Evolutionary conservation across 2,888 invertebrate genomes (phyloP), one percentile per base, ranked within the genome.

Genomic region (Tolmerus cingulatus): DNA sequence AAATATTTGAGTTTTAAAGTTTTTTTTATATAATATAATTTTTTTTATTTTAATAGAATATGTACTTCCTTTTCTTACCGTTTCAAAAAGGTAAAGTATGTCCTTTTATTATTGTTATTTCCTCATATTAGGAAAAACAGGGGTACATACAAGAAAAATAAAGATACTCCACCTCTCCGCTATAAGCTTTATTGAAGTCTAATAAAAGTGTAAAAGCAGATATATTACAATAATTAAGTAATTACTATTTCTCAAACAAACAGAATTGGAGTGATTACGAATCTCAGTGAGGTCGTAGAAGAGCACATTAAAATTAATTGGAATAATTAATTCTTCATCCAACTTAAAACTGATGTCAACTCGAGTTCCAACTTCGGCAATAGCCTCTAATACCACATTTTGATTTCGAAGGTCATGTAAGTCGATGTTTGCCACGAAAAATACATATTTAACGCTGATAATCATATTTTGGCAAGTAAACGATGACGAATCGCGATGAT

Each of bases 391-490:
- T 16, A 93, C 46, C 1, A 92, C 51, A 74, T 90, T 89, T 81
- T 93, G 92, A 87, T 91, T 90, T 0, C 89, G 87, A 2, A 90
- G 87, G 0, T 89, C 90, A 23, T 88, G 40, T 9, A 89, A 66
- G 0, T 87, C 77, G 14, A 89, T 76, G 1, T 88, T 88, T 1
- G 89, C 90, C 27, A 90, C 90, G 66, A 91, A 89, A 88, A 93
- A 92, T 86, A 92, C 91, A 88, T 91, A 92, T 14, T 89, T 89
- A 7, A 91, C 89, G 74, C 90, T 91, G 1, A 93, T 88, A 8
- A 92, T 87, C 87, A 93, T 91, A 89, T 93, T 92, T 43, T 90
- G 90, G 74, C 93, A 93, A n/a, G 89, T 89, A 30, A 93, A 91
- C 23, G 85, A 81, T 2, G 87, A 74, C 40, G 51, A 79, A 5